Evolutionary conservation across 2,797 vertebrate species (phyloP).

Genomic region (Austrolebias charrua): DNA sequence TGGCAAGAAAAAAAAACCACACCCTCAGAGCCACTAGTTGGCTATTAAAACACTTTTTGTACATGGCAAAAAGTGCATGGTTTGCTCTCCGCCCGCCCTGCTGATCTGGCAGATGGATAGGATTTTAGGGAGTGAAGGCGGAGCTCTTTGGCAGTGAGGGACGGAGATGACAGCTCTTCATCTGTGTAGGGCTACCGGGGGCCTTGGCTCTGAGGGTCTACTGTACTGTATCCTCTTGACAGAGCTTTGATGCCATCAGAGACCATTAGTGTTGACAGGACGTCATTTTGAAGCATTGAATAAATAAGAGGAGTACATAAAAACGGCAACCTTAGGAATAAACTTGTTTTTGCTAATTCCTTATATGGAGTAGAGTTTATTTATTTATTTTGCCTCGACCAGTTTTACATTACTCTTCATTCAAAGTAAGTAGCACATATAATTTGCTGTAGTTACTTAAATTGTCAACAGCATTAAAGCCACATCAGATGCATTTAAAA

Average conservation of each 20-base stretch:
- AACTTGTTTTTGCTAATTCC: slow-evolving; percentile 30
- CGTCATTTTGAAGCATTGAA: slow-evolving; percentile 57
- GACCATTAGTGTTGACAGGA: slow-evolving; percentile 70
- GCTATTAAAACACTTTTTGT: slow-evolving; percentile 49
- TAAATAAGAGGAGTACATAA: slow-evolving; percentile 56
- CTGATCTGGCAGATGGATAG: slow-evolving; percentile 74
- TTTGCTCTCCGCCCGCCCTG: slow-evolving; percentile 62
- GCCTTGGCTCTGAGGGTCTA: slow-evolving; percentile 66
- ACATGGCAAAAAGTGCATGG: slow-evolving; percentile 66
- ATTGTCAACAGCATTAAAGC: slow-evolving; percentile 2
- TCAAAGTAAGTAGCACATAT: slow-evolving; percentile 7
- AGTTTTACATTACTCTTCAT: slow-evolving; percentile 13
- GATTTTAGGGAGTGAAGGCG: slow-evolving; percentile 54
- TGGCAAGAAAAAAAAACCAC: slow-evolving; percentile 19
- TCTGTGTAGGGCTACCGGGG: slow-evolving; percentile 63
- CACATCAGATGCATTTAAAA: slow-evolving; percentile 5
- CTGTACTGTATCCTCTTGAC: slow-evolving; percentile 67
- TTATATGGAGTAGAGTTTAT: background rate
- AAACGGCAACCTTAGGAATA: slow-evolving; percentile 31
- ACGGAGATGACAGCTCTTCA: slow-evolving; percentile 68
- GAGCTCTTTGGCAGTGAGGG: slow-evolving; percentile 61
- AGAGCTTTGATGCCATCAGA: slow-evolving; percentile 69
- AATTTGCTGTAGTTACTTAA: slow-evolving; percentile 21
- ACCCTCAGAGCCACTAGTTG: slow-evolving; percentile 35
- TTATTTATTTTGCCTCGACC: background rate